Evolutionary conservation across 2,113 vertebrate species (phyloP), one percentile per base, ranked within the genome.

Genomic region (Bambusicola thoracicus): DNA sequence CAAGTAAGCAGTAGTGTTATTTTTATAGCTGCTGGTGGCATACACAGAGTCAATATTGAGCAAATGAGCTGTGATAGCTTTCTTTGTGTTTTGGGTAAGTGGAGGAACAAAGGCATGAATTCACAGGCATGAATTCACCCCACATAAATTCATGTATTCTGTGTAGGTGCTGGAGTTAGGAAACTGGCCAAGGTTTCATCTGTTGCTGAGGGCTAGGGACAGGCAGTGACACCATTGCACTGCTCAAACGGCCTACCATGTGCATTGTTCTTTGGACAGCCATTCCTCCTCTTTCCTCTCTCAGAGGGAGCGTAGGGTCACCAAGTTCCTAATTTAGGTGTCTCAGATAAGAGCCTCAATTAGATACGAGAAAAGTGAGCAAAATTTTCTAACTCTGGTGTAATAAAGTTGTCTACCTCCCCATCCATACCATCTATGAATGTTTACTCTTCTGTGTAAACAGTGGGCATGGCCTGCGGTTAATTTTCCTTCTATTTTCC

Each of bases 1-100:
- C 0, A 0, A 70, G 75, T 94, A 87, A 93, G 87, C 82, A 89
- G 51, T 3, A 4, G 24, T 88, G 65, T 89, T 95, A 89, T 83
- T 91, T 92, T 90, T 87, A 13, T 81, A 89, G 56, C 62, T 92
- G 72, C 34, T 67, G 55, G 18, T 89, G 46, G 43, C 66, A 41
- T 85, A 46, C 59, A 36, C 38, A 58, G 53, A 36, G n/a, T 78
- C 85, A 85, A 75, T 8, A 18, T 36, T 65, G 55, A 94, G 58
- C 70, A 76, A 82, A 89, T 63, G 72, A 81, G 58, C 61, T 77
- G 13, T 77, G 73, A 15, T 87, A 36, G 20, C 32, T 92, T 89
- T 48, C 44, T 87, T 82, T 83, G 48, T 55, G 15, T 87, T 86
- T 72, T 79, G 11, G 49, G 40, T 76, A 27, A 48, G 36, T 11